These are phyloP conservation scores for Cryptoblepharus egeriae DNA, from an alignment of 2,797 vertebrate species.

Conservation along the genomic window DNA sequence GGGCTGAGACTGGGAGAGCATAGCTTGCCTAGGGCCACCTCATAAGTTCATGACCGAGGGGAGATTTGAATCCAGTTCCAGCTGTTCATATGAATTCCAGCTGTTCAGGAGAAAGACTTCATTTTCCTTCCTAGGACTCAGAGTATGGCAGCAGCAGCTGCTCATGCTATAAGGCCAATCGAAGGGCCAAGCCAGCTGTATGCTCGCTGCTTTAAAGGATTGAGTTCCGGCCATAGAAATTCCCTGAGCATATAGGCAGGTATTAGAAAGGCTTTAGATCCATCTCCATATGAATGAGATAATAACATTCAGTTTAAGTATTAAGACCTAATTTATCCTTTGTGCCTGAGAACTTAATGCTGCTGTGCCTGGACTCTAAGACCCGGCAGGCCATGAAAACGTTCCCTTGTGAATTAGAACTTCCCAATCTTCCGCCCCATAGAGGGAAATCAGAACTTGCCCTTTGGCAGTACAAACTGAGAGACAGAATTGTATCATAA, in stretches of 20 bases:
- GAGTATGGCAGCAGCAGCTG: not conserved
- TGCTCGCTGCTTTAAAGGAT: not conserved
- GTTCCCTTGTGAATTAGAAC: not conserved
- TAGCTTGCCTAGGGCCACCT: too few species aligned
- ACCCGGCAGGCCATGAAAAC: not conserved
- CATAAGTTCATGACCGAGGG: too few species aligned
- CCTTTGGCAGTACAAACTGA: not conserved
- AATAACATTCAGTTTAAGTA: constrained; percentile 28
- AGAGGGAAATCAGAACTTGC: not conserved
- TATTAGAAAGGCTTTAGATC: constrained; percentile 32
- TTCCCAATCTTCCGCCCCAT: not conserved
- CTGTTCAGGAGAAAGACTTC: not conserved
- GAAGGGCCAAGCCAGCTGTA: not conserved
- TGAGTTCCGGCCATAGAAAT: constrained; percentile 8
- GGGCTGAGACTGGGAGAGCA: too few species aligned
- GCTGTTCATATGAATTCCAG: not conserved
- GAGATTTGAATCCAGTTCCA: not conserved
- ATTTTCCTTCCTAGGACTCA: not conserved
- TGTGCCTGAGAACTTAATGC: constrained; percentile 1
- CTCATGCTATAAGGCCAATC: not conserved
- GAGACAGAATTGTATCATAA: not conserved
- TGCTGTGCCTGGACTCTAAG: not conserved
- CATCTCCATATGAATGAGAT: constrained; percentile 30
- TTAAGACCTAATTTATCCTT: constrained; percentile 23
- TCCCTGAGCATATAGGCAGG: not conserved